phyloP scores from a whole-genome alignment of 1,140 invertebrate species.

The Magallana ariakensis region DNA sequence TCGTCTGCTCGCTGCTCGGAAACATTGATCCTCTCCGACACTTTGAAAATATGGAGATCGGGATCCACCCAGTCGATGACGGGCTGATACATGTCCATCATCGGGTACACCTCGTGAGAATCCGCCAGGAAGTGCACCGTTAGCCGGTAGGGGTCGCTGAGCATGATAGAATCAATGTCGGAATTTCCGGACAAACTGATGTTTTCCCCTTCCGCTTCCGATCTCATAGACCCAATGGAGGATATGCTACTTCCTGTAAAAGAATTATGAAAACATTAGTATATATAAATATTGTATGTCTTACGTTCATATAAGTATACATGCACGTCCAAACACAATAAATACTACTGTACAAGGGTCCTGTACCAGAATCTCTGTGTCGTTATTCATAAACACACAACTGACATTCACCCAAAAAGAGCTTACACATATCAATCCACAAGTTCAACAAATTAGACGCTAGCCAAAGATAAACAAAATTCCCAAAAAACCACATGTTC shows the following conservation, averaged over 20 bases:
- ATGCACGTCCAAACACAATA: no score
- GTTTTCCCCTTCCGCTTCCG: slow-evolving; percentile 60
- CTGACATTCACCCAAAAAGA: background rate
- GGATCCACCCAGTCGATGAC: slow-evolving; percentile 70
- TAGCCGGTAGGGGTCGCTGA: slow-evolving; percentile 61
- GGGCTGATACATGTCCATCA: slow-evolving; percentile 70
- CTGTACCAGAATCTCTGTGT: no score
- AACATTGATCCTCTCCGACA: slow-evolving; percentile 59
- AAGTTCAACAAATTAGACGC: slow-evolving; percentile 24
- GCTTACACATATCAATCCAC: background rate
- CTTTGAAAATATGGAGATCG: slow-evolving; percentile 68
- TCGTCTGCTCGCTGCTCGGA: slow-evolving; percentile 33
- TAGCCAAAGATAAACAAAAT: slow-evolving; percentile 15
- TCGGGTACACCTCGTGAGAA: slow-evolving; percentile 60
- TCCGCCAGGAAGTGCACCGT: slow-evolving; percentile 64
- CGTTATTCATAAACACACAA: no score
- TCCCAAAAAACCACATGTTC: slow-evolving; percentile 21
- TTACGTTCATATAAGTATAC: no score
- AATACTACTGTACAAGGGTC: no score
- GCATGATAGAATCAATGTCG: slow-evolving; percentile 62
- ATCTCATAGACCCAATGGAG: slow-evolving; percentile 61
- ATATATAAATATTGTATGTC: no score
- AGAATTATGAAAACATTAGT: slow-evolving; percentile 19
- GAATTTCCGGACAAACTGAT: slow-evolving; percentile 61
- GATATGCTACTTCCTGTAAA: slow-evolving; percentile 65